These are phyloP conservation scores for Petaurus breviceps DNA, from an alignment of 2,113 vertebrate species.

Conservation along the genomic window DNA sequence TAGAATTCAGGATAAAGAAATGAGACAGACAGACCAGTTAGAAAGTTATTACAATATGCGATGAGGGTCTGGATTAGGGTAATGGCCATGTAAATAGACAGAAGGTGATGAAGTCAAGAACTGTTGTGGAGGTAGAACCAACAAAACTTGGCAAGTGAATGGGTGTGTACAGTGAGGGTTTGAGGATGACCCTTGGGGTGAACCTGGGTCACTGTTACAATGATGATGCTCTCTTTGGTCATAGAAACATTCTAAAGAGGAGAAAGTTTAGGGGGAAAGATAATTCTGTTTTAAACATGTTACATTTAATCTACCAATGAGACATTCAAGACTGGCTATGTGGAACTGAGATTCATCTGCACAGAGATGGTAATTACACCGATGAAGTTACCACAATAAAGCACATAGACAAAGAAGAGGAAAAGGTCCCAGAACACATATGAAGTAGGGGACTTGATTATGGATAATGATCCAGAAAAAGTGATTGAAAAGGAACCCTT, in stretches of 20 bases:
- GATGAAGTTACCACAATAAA: neutral
- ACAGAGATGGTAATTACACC: neutral
- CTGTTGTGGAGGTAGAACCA: neutral
- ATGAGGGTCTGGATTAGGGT: neutral
- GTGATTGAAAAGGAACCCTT: neutral
- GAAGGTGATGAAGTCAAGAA: neutral
- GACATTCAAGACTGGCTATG: neutral
- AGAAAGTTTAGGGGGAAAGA: neutral
- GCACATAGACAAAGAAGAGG: neutral
- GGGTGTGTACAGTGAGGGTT: neutral
- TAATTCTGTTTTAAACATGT: neutral
- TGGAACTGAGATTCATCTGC: neutral
- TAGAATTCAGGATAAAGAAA: neutral
- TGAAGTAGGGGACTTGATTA: neutral
- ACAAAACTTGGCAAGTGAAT: neutral
- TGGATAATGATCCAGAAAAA: neutral
- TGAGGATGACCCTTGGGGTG: neutral
- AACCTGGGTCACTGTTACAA: neutral
- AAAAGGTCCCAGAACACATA: neutral
- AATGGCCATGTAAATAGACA: neutral
- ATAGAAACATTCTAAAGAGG: neutral
- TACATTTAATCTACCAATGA: neutral
- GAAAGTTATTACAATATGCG: neutral
- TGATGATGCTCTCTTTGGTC: neutral
- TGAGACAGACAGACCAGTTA: neutral